Conservation (phyloP, 1,140 invertebrate species). For the Adoxophyes honmai region DNA sequence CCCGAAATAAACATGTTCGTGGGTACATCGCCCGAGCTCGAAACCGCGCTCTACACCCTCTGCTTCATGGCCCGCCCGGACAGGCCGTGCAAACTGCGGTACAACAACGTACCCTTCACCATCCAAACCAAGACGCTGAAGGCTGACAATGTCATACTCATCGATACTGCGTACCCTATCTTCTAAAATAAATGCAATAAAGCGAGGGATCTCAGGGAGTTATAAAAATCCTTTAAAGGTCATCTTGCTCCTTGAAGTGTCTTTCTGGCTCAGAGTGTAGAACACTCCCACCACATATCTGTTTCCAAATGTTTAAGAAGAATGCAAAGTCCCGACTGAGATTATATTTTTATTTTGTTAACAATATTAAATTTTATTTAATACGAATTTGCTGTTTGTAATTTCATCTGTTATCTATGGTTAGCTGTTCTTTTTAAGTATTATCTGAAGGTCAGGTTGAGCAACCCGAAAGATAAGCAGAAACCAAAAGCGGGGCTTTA, state of each 20-base stretch:
- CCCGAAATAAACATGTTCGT: slow-evolving; percentile 84
- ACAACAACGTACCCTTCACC: slow-evolving; percentile 58
- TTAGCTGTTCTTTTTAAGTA: not conserved
- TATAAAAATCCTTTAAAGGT: too few species aligned
- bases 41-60: slow-evolving; percentile 93
- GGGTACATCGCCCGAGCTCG: slow-evolving; percentile 94
- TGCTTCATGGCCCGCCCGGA: slow-evolving; percentile 89
- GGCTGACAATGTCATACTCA: slow-evolving; percentile 51
- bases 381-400: not conserved
- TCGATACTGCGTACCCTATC: slow-evolving; percentile 63
- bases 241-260: too few species aligned
- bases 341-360: not conserved
- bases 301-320: too few species aligned
- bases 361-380: not conserved
- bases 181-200: slow-evolving; percentile 30
- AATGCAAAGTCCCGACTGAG: too few species aligned
- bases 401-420: too few species aligned
- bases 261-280: too few species aligned
- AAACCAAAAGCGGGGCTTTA: not conserved
- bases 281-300: too few species aligned
- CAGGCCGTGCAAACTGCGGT: slow-evolving; percentile 55
- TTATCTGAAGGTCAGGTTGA: slow-evolving; percentile 4
- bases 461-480: not conserved
- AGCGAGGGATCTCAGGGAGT: too few species aligned
- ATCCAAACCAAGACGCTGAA: slow-evolving; percentile 65